Evolutionary conservation across 2,797 vertebrate genomes (phyloP), one percentile per base, ranked within the genome.

Genomic region (Ctenosaura bakeri): DNA sequence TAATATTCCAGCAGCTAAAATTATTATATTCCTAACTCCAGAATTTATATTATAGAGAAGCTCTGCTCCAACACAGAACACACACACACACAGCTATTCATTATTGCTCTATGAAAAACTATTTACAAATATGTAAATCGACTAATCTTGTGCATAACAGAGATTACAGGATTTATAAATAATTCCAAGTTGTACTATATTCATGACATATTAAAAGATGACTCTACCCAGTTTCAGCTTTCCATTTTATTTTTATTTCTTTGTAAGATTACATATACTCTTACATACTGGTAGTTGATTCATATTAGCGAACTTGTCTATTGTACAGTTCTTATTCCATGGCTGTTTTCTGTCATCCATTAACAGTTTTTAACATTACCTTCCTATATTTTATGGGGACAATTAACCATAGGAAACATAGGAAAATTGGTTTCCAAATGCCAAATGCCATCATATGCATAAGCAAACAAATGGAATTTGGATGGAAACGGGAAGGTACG

Each of bases 51-150:
- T 56, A 86, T 18, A 74, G 9, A 38, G 12, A 2, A 38, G 6
- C 14, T 86, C 20, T 59, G 56, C 7, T 42, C 29, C n/a, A 76
- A 16, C 54, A 85, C 32, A 83, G 1, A 13, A 26, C 38, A 26
- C 38, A 56, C 54, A 56, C 56, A 56, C 13, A 56, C 13, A 56
- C 12, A 22, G 59, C 18, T 22, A 62, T 62, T 62, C 3, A 22
- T 22, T 62, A 62, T 22, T 59, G 26, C 32, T 76, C 52, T 86
- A 18, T 56, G 64, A 52, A 69, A 29, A 76, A 76, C 50, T 59
- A 79, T 69, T 87, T 78, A 66, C 32, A 64, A 79, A 79, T 46
- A 79, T 14, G 52, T 9, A 87, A 87, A 87, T 50, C 18, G n/a
- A 66, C 59, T 64, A 32, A 46, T 87, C 74, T 29, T 50, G 13